Base-by-base conservation (phyloP, 2,797 vertebrate genomes). In the Oreochromis mossambicus region DNA sequence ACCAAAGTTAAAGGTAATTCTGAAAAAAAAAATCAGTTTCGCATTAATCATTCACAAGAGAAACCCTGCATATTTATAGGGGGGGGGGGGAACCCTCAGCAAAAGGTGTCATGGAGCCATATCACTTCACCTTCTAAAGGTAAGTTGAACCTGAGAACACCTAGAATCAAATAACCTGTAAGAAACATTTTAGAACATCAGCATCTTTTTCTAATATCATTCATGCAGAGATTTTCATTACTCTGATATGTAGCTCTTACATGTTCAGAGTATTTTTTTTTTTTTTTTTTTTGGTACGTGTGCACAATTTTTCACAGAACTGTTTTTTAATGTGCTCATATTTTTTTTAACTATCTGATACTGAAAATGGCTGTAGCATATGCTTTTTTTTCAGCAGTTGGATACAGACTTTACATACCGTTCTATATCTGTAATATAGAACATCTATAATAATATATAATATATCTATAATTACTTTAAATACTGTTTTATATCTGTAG, bases 11-110 rank as follows among this genome's bases (percentile, higher is more conserved):
- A 29, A 73, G 41, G 41, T 29, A 29, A 73, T 46, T 70, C 8
- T 46, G 21, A 70, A 70, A 46, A 48, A 15, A 36, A 63, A 63
- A 63, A 8, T 63, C 58, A n/a, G 58, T 36, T 5, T 36, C 1
- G 4, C 58, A 63, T 63, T 36, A 63, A 8, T 36, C 58, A 63
- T 63, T 36, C 10, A 63, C 32, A 63, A 13, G 58, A 63, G 19
- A 38, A 63, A 63, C 32, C 10, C 58, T 61, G 19, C 7, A 38
- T 38, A 66, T 66, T 66, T 66, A 66, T 8, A 12, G 2, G 19
- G 19, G 58, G 4, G 0, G n/a, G n/a, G n/a, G n/a, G n/a, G n/a
- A n/a, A 1, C 2, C 10, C 19, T n/a, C 11, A 63, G 6, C n/a
- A 63, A 63, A 36, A 63, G 58, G 58, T 63, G 58, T 63, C 58